Base-by-base conservation (phyloP, 2,113 vertebrate species). In the Salvelinus fontinalis region DNA sequence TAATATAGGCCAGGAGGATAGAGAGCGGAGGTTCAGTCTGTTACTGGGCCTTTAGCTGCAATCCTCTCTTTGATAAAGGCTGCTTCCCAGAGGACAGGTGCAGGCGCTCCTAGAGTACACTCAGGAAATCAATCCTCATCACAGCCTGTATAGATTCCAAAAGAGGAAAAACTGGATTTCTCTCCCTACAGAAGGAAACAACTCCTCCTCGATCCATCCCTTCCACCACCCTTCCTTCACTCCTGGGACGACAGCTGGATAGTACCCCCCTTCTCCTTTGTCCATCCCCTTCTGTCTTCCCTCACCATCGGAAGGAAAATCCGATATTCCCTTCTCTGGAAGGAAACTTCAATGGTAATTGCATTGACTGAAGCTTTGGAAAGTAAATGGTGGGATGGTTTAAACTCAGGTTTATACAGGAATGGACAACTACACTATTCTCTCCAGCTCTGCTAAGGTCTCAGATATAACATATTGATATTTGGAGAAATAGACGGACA, bases 271-370 rank as follows among this genome's bases (percentile, higher is more conserved):
- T 44, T n/a, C 31, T 49, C 70, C 48, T 34, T 20, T 14, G 22
- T 13, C 13, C 14, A 3, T 27, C 70, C 31, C 16, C 39, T 31
- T 26, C 31, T 49, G 62, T 67, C 59, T 14, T 62, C 69, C 14
- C 9, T 64, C 67, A 68, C 18, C 13, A 20, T 67, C 66, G 2
- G 67, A 68, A 34, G 67, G 67, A 34, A 34, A 68, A 68, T 68
- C 67, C 27, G 16, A 68, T 68, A 68, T 39, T 34, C 69, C 59
- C 51, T 78, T 82, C 77, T 84, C 81, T n/a, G 83, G 76, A 87
- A 73, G 26, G 75, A 81, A 86, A 73, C 65, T 70, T 77, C 76
- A 76, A 84, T 81, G 77, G 71, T 85, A 79, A 78, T 86, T 82
- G 82, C 77, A 22, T 26, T 81, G 82, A 84, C 81, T 80, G 75